Evolutionary conservation across 92 coral and sea anemone genomes (phyloP).

Genomic region (Diadumene lineata): DNA sequence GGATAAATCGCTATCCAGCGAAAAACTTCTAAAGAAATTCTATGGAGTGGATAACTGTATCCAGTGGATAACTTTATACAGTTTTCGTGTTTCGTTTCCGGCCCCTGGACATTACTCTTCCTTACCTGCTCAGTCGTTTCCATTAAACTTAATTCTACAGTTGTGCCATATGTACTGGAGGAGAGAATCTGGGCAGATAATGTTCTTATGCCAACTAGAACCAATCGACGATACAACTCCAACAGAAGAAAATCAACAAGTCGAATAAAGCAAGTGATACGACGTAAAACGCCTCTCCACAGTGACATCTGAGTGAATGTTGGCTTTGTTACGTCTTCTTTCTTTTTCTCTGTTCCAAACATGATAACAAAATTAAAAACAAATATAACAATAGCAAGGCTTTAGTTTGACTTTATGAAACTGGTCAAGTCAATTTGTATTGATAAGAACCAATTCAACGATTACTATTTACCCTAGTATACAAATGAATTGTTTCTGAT

Average conservation of each 20-base stretch:
- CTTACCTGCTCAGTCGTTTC: slow-evolving; percentile 47
- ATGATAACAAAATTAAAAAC: too few species aligned
- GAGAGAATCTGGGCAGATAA: slow-evolving; percentile 73
- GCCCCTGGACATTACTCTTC: background rate
- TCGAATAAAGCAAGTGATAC: slow-evolving; percentile 81
- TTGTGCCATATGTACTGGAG: slow-evolving; percentile 44
- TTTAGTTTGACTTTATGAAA: too few species aligned
- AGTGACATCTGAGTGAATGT: slow-evolving; percentile 87
- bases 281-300: slow-evolving; percentile 89
- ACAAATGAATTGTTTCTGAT: too few species aligned
- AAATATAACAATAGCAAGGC: too few species aligned
- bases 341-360: slow-evolving; percentile 26
- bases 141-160: slow-evolving; percentile 58
- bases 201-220: slow-evolving; percentile 72
- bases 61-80: too few species aligned
- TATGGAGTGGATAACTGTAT: too few species aligned
- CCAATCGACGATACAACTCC: slow-evolving; percentile 88
- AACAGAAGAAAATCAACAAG: slow-evolving; percentile 82
- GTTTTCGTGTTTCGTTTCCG: too few species aligned
- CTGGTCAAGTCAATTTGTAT: too few species aligned
- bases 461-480: too few species aligned
- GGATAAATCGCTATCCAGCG: too few species aligned
- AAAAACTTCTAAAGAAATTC: too few species aligned
- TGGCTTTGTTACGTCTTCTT: slow-evolving; percentile 48
- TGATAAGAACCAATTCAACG: too few species aligned